A percentile compares a stretch with the other conserved stretches of the same genome.
Conservation (phyloP, 2,113 vertebrate genomes). For the Megalops atlanticus region DNA sequence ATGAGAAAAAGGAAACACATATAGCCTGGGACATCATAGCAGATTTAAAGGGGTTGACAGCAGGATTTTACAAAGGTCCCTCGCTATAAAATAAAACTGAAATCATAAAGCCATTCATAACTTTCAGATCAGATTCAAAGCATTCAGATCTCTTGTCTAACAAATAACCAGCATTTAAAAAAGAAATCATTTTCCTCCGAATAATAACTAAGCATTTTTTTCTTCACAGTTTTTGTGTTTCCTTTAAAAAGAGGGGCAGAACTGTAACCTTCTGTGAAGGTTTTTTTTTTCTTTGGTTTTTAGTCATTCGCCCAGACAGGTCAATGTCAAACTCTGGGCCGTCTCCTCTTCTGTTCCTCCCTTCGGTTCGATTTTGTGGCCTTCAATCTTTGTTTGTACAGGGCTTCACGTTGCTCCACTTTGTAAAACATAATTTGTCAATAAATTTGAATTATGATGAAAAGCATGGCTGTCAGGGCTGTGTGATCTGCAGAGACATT, state of each 20-base stretch:
- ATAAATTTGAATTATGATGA: conserved; percentile 60
- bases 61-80: neutral
- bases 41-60: neutral
- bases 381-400: conserved; percentile 62
- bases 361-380: conserved; percentile 52
- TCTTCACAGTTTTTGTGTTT: conserved; percentile 35
- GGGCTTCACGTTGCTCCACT: conserved; percentile 54
- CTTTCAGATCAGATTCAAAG: neutral
- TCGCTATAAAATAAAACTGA: no score
- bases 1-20: neutral
- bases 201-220: conserved; percentile 46
- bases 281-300: conserved; percentile 40
- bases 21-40: neutral
- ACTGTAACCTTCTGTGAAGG: conserved; percentile 76
- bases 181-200: conserved; percentile 12
- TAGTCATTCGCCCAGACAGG: neutral
- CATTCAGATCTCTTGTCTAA: neutral
- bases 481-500: no score
- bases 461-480: no score
- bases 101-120: no score
- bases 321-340: no score
- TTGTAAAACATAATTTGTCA: conserved; percentile 61
- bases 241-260: conserved; percentile 22
- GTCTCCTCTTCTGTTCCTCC: conserved; percentile 39
- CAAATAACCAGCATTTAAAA: no score